Base-by-base conservation (phyloP, 2,113 vertebrate genomes). In the Albula goreensis region DNA sequence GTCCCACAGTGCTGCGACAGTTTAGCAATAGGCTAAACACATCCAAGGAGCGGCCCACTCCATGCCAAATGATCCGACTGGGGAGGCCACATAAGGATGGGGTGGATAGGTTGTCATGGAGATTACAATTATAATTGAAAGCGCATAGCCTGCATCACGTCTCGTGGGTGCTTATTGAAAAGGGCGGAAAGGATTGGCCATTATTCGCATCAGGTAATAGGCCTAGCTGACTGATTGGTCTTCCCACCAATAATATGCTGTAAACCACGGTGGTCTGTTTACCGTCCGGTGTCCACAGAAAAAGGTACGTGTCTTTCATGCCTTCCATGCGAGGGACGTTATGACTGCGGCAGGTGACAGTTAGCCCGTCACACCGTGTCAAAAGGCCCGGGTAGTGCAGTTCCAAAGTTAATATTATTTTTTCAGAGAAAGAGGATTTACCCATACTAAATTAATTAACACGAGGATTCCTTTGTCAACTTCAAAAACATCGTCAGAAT, bases 391-490 rank as follows among this genome's bases (percentile, higher is more conserved):
- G 86, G 90, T 91, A 90, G 90, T 92, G 89, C 88, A 92, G 92
- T 90, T 95, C 93, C 94, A 95, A 95, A 95, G 93, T 95, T 95
- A 94, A 96, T 95, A 95, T 94, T 95, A 92, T 94, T 92, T 91
- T 95, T 94, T 88, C 92, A 91, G 90, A 92, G 92, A 95, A 93
- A 93, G 92, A 90, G 92, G 92, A 93, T 94, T 96, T 95, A 93
- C 94, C 92, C 95, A 94, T 92, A 93, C 93, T 93, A 95, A 93
- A 95, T 95, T 95, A 93, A 96, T 96, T 96, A 96, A 94, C 93
- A 89, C 89, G 52, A 93, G 89, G 94, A 96, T 94, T 94, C 93
- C 91, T 94, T 90, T 88, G 92, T 90, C 89, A 92, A 90, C 87
- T 93, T 91, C 90, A 92, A 95, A 95, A 95, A 96, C 94, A 96